Percentiles rank a stretch among this genome's conserved stretches.
Evolutionary conservation across 2,113 vertebrate genomes (phyloP).

Genomic region (Bujurquina vittata): DNA sequence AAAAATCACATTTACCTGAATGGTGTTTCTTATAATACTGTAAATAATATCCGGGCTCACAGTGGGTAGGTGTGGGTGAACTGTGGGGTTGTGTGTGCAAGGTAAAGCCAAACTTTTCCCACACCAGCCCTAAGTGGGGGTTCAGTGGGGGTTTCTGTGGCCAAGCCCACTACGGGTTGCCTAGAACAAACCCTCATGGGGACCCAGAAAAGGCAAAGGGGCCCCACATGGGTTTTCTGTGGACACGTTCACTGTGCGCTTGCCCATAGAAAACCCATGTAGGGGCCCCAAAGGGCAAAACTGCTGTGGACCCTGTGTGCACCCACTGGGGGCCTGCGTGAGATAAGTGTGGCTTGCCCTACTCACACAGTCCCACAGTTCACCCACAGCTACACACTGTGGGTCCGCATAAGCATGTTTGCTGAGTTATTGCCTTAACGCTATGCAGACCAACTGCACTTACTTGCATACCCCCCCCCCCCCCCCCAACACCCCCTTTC

Average conservation of each 20-base stretch:
- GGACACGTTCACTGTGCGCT: too few species aligned
- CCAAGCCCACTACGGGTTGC: neutral
- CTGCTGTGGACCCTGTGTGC: neutral
- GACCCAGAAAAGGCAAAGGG: neutral
- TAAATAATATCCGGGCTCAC: neutral
- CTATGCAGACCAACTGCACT: neutral
- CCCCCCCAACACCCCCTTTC: too few species aligned
- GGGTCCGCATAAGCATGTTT: neutral
- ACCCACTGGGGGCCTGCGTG: neutral
- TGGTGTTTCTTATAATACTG: neutral
- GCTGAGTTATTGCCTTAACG: neutral
- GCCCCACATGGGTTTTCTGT: too few species aligned
- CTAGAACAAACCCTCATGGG: neutral
- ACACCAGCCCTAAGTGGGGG: neutral
- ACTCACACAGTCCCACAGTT: neutral
- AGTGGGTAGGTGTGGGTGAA: neutral
- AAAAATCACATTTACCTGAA: neutral
- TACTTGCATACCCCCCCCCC: neutral
- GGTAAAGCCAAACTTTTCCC: neutral
- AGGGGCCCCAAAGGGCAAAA: neutral
- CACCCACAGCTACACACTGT: neutral
- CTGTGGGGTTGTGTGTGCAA: neutral
- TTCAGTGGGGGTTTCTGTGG: neutral
- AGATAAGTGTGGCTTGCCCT: neutral
- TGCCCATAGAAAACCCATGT: neutral